These are phyloP conservation scores for Micrasema longulum DNA, from an alignment of 1,140 invertebrate genomes.

Conservation along the genomic window DNA sequence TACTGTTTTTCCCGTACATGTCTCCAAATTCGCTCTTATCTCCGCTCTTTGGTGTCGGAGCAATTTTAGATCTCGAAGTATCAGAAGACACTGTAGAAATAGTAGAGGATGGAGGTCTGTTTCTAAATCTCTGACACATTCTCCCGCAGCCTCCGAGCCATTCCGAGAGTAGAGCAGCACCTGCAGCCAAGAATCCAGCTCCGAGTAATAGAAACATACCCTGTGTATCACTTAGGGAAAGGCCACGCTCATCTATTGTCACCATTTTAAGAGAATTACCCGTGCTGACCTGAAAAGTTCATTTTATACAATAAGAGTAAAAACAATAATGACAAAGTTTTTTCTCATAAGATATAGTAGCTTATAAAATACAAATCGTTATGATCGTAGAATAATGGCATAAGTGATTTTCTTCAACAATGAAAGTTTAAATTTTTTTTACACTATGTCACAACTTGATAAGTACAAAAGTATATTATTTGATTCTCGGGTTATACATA, in stretches of 20 bases:
- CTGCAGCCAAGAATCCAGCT: slow-evolving; percentile 73
- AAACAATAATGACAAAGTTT: too few relatives aligned
- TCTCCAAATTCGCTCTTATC: slow-evolving; percentile 30
- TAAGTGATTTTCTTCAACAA: too few relatives aligned
- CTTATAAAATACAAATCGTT: too few relatives aligned
- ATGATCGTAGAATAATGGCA: too few relatives aligned
- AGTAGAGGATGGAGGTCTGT: slow-evolving; percentile 47
- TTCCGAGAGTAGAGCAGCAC: slow-evolving; percentile 69
- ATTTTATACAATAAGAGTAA: too few relatives aligned
- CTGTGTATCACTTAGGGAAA: slow-evolving; percentile 80
- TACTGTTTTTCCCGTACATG: slow-evolving; percentile 11
- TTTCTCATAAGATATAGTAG: too few relatives aligned
- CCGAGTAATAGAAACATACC: slow-evolving; percentile 82
- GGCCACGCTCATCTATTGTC: slow-evolving; percentile 73
- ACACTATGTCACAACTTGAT: too few relatives aligned
- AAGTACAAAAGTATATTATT: too few relatives aligned
- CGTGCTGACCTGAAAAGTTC: slow-evolving; percentile 41
- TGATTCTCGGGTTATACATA: too few relatives aligned
- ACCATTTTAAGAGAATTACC: slow-evolving; percentile 57
- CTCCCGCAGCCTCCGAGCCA: slow-evolving; percentile 74
- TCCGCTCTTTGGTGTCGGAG: slow-evolving; percentile 43
- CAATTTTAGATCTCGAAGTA: slow-evolving; percentile 30
- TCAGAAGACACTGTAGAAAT: slow-evolving; percentile 19
- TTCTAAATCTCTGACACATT: slow-evolving; percentile 62
- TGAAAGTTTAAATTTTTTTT: too few relatives aligned